Conservation (phyloP, 30 jellyfish, hydroid and myxozoan species). For the Nemopilema nomurai region DNA sequence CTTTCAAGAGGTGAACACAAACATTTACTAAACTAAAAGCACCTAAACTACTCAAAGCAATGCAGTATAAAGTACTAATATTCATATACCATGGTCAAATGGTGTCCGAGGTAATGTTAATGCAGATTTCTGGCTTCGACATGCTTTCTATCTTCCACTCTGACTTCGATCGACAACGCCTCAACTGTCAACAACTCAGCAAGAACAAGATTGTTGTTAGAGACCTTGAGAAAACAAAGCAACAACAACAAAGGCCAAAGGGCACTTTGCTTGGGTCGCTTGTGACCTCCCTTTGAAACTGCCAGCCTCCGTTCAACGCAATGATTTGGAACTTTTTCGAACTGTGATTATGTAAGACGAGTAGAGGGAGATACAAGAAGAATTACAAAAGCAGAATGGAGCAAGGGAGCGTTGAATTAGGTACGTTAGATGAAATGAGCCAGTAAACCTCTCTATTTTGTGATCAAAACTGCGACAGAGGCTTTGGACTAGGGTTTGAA, state of each 20-base stretch:
- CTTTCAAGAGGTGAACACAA: neutral
- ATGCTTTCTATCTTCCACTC: no score
- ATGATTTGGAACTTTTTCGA: neutral
- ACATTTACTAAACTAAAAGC: no score
- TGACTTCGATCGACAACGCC: neutral
- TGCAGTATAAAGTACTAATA: no score
- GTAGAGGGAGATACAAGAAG: neutral
- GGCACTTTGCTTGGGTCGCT: neutral
- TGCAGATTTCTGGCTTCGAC: slow-evolving; percentile 48
- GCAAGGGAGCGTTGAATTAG: neutral
- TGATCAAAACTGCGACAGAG: no score
- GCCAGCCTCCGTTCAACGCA: neutral
- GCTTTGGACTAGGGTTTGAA: no score
- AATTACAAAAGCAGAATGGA: neutral
- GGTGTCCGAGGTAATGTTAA: slow-evolving; percentile 80
- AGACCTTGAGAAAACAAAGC: neutral
- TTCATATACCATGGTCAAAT: slow-evolving; percentile 93
- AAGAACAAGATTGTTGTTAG: neutral
- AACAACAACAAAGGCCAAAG: neutral
- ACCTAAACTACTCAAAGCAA: no score
- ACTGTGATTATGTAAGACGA: neutral
- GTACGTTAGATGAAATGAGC: no score
- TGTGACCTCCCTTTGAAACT: neutral
- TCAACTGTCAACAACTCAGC: neutral
- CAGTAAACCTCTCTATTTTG: no score